These are phyloP conservation scores for Helostoma temminkii DNA, from an alignment of 2,797 vertebrate genomes.

Conservation along the genomic window DNA sequence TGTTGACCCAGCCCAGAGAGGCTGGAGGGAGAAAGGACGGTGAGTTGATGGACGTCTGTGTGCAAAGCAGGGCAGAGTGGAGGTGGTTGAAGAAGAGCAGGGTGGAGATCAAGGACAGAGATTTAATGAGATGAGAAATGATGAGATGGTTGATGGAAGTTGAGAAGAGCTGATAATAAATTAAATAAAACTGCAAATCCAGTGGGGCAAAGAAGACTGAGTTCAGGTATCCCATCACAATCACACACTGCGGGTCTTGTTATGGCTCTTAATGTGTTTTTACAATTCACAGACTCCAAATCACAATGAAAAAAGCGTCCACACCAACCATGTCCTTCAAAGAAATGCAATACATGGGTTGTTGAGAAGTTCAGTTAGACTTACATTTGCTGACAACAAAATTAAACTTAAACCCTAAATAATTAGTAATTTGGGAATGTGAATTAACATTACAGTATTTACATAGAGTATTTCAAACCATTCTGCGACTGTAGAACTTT, in stretches of 20 bases:
- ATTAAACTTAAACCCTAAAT: too few relatives aligned
- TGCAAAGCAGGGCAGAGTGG: slow-evolving; percentile 15
- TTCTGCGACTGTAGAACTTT: too few relatives aligned
- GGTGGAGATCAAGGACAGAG: slow-evolving; percentile 57
- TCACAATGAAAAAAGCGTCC: background rate
- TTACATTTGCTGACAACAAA: background rate
- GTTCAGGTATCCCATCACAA: slow-evolving; percentile 10
- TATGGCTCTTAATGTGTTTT: background rate
- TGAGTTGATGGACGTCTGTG: slow-evolving; percentile 49
- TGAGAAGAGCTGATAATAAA: slow-evolving; percentile 48
- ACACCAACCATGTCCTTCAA: background rate
- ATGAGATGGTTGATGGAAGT: slow-evolving; percentile 71
- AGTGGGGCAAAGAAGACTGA: slow-evolving; percentile 28
- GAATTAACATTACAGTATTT: too few relatives aligned
- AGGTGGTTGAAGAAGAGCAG: slow-evolving; percentile 25
- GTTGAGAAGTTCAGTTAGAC: background rate
- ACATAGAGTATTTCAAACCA: too few relatives aligned
- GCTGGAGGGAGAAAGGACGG: slow-evolving; percentile 48
- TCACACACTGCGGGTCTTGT: background rate
- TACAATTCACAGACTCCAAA: background rate
- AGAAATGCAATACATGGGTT: background rate
- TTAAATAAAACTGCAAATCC: slow-evolving; percentile 39
- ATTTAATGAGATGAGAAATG: slow-evolving; percentile 29
- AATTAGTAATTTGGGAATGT: too few relatives aligned
- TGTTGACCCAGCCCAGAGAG: slow-evolving; percentile 63